Conservation (phyloP, 2,113 vertebrate genomes). For the Pangasianodon gigas region DNA sequence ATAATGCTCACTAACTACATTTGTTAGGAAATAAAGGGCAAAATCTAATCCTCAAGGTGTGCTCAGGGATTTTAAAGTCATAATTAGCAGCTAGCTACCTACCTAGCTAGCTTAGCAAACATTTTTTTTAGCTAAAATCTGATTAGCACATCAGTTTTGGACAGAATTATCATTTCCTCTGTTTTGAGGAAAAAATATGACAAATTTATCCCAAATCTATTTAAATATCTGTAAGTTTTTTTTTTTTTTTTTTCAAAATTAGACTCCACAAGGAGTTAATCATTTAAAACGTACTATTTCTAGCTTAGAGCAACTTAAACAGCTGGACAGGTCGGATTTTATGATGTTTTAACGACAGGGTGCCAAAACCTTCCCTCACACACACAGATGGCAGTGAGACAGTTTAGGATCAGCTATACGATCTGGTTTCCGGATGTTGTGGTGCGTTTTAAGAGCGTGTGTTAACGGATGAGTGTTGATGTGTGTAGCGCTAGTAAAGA, state of each 20-base stretch:
- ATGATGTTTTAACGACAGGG: background rate
- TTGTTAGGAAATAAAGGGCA: background rate
- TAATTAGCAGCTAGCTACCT: background rate
- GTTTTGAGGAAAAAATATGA: background rate
- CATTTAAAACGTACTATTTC: background rate
- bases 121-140: background rate
- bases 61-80: background rate
- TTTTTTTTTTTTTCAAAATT: background rate
- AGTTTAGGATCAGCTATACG: constrained; percentile 42
- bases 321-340: background rate
- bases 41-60: background rate
- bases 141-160: background rate
- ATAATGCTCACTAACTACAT: background rate
- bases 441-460: constrained; percentile 59
- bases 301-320: background rate
- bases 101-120: background rate
- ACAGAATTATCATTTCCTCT: background rate
- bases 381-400: background rate
- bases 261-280: background rate
- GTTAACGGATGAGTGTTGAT: constrained; percentile 52
- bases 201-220: background rate
- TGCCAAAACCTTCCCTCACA: background rate
- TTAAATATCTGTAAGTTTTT: background rate
- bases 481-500: constrained; percentile 42
- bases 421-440: constrained; percentile 62